Conservation (phyloP, 2,888 invertebrate species). For the Gandaritis pyraliata region DNA sequence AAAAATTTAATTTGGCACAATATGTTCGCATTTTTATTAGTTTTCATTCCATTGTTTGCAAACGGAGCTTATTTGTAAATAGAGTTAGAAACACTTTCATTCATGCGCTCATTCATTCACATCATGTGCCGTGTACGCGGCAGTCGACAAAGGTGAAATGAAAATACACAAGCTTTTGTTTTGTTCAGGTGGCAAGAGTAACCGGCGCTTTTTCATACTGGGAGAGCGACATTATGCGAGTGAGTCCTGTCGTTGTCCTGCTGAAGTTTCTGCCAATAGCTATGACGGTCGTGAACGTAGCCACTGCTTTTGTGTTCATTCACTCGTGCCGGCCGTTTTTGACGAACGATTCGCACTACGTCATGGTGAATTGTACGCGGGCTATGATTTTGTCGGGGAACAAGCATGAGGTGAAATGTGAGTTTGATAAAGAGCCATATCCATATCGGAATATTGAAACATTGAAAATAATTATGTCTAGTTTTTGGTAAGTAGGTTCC, state of each 20-base stretch:
- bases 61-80: too few relatives aligned
- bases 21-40: too few relatives aligned
- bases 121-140: conserved; percentile 6
- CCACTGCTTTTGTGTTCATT: conserved; percentile 65
- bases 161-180: conserved; percentile 38
- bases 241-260: conserved; percentile 65
- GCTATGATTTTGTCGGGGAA: conserved; percentile 48
- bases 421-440: conserved; percentile 34
- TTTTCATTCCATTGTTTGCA: background rate
- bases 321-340: conserved; percentile 59
- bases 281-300: conserved; percentile 68
- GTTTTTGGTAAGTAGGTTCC: too few relatives aligned
- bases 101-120: too few relatives aligned
- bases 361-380: conserved; percentile 65
- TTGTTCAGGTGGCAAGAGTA: conserved; percentile 68
- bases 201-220: conserved; percentile 70
- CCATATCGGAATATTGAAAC: too few relatives aligned
- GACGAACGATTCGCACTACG: conserved; percentile 33
- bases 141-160: background rate
- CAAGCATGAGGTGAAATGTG: conserved; percentile 54
- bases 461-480: too few relatives aligned
- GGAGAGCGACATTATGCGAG: conserved; percentile 72
- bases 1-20: too few relatives aligned
- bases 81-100: too few relatives aligned
- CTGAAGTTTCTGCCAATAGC: conserved; percentile 73